These are phyloP conservation scores for Rhynchomys soricoides DNA, from an alignment of 2,113 vertebrate genomes.

Conservation along the genomic window DNA sequence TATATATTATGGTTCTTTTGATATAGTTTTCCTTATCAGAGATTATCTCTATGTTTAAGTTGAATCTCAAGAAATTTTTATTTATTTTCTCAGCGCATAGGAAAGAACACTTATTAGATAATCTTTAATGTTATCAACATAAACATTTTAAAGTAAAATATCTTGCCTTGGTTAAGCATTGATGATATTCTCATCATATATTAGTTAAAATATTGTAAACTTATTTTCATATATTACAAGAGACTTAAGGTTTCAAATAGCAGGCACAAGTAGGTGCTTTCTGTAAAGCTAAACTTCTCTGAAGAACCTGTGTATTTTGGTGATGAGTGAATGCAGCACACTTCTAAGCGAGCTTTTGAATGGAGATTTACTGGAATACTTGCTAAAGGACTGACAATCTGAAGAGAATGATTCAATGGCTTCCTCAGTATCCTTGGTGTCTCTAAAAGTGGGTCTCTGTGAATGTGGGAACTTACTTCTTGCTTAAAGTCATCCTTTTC, in stretches of 20 bases:
- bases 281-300: not conserved
- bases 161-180: not conserved
- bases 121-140: conserved; percentile 7
- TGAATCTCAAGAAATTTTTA: conserved; percentile 47
- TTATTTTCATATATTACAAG: not conserved
- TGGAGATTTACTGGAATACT: not conserved
- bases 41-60: conserved; percentile 27
- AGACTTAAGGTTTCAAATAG: conserved; percentile 28
- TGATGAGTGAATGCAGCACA: not conserved
- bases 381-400: not conserved
- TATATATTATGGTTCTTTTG: conserved; percentile 21
- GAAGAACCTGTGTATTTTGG: not conserved
- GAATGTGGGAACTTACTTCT: conserved; percentile 69
- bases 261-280: not conserved
- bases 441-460: not conserved
- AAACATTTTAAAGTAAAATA: conserved; percentile 3
- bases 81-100: conserved; percentile 17
- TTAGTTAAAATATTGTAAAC: not conserved
- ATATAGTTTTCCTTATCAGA: conserved; percentile 43
- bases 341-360: conserved; percentile 1
- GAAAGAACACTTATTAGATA: conserved; percentile 22
- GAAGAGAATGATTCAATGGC: not conserved
- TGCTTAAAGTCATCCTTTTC: conserved; percentile 78
- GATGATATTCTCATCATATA: conserved; percentile 9
- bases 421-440: not conserved